phyloP scores from a whole-genome alignment of 2,113 vertebrate species.

The Sinocyclocheilus anophthalmus region DNA sequence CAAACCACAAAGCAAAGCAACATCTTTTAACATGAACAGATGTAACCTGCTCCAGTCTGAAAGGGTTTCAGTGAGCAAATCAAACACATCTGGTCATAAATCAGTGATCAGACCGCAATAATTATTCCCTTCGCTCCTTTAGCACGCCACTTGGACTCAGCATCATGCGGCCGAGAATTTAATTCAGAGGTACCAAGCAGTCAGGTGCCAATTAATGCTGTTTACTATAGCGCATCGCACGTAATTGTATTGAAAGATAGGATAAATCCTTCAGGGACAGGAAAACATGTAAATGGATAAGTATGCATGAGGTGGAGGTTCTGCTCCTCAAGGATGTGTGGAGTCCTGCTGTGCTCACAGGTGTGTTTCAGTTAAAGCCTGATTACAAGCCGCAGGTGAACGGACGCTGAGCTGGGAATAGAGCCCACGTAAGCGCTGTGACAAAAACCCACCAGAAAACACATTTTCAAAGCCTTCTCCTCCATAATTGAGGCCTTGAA shows the following conservation, averaged over 20 bases:
- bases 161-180: not conserved
- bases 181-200: not conserved
- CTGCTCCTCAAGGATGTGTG: constrained; percentile 1
- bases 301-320: not conserved
- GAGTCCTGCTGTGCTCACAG: constrained; percentile 31
- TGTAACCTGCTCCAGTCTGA: not conserved
- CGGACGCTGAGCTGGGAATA: not conserved
- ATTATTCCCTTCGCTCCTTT: not conserved
- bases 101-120: not conserved
- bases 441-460: not conserved
- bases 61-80: not conserved
- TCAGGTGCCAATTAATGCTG: not conserved
- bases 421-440: not conserved
- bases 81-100: constrained; percentile 8
- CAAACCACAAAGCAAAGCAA: not conserved
- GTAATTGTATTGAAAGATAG: not conserved
- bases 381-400: constrained; percentile 30
- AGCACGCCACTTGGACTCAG: not conserved
- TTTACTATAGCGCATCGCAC: not conserved
- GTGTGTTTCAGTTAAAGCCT: constrained; percentile 33
- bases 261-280: not conserved
- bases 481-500: constrained; percentile 2
- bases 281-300: not conserved
- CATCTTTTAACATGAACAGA: not conserved
- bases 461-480: not conserved